Base-by-base conservation (phyloP, 2,888 invertebrate species). In the Limnephilus rhombicus region DNA sequence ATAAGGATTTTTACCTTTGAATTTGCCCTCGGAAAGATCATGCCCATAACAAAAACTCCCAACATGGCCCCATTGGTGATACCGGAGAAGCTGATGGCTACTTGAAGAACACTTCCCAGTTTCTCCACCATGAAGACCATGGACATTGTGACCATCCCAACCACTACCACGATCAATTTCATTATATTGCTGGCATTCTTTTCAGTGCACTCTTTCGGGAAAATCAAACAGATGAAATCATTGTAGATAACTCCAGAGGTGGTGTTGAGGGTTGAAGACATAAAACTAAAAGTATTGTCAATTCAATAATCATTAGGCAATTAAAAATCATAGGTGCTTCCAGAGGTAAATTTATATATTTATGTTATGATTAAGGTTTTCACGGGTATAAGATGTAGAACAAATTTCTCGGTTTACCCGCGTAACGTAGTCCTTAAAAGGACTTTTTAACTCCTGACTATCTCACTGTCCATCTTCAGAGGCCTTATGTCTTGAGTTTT, bases 21-120 rank as follows among this genome's bases (percentile, higher is more conserved):
- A 94, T 97, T 97, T 0, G 97, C 97, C 94, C 96, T 97, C 0
- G 98, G 97, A 93, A 97, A 96, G 37, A 98, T 96, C 94, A 98
- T 97, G 5, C 98, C 98, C 37, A 98, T 94, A 0, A 97, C 96
- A 94, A 98, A 98, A 3, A 98, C 95, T 0, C 97, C 98, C 2
- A 98, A 95, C 12, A 97, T 95, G 0, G 98, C 97, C 3, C 98
- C 97, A 15, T 97, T 97, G 0, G 97, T 96, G 3, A 97, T 96
- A 0, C 97, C 97, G 11, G 97, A 96, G 13, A 97, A 96, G 81
- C 97, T 97, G 83, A 97, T 96, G 0, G 96, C 96, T 7, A 98
- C 96, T 94, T 97, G 97, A 93, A 98, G 96, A 68, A 98, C 95
- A 15, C 97, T 96, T 87, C 98, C 98, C 87, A 98, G 94, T 92